A percentile compares a stretch with the other conserved stretches of the same genome.
Evolutionary conservation across 1,140 invertebrate genomes (phyloP).

Genomic region (Cyrtorhinus lividipennis): DNA sequence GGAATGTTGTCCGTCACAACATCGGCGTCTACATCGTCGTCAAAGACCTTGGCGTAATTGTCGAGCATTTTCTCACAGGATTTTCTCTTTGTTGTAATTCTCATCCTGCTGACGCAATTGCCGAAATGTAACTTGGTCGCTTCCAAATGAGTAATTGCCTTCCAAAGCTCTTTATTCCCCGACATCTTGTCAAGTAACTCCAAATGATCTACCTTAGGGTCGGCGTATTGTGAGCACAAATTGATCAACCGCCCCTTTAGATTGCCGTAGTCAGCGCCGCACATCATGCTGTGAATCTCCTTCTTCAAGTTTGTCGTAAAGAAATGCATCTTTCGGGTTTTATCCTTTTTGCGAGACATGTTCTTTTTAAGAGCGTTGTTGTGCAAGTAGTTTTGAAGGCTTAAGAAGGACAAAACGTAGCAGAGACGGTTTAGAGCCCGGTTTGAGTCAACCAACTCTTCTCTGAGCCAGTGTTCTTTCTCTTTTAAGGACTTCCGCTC

Average conservation of each 20-base stretch:
- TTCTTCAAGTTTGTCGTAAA: not conserved
- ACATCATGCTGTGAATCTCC: slow-evolving; percentile 2
- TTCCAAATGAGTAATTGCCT: not conserved
- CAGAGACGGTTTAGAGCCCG: not conserved
- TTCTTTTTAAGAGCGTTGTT: not conserved
- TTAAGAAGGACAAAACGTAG: not conserved
- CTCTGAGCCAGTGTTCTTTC: not conserved
- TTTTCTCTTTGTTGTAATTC: not conserved
- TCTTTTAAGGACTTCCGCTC: not conserved
- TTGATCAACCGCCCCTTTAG: not conserved
- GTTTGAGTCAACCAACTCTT: not conserved
- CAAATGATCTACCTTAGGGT: not conserved
- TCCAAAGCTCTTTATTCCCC: not conserved
- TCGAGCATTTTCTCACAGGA: not conserved
- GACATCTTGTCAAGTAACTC: not conserved
- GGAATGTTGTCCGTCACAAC: not conserved
- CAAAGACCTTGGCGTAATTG: not conserved
- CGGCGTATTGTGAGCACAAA: not conserved
- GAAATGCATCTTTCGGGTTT: not conserved
- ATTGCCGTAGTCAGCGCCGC: not conserved
- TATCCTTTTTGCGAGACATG: not conserved
- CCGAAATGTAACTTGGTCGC: not conserved
- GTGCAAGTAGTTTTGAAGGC: not conserved
- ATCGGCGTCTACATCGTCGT: not conserved
- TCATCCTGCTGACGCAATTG: not conserved